Base-by-base conservation (phyloP, 2,113 vertebrate species). In the Gadus macrocephalus region DNA sequence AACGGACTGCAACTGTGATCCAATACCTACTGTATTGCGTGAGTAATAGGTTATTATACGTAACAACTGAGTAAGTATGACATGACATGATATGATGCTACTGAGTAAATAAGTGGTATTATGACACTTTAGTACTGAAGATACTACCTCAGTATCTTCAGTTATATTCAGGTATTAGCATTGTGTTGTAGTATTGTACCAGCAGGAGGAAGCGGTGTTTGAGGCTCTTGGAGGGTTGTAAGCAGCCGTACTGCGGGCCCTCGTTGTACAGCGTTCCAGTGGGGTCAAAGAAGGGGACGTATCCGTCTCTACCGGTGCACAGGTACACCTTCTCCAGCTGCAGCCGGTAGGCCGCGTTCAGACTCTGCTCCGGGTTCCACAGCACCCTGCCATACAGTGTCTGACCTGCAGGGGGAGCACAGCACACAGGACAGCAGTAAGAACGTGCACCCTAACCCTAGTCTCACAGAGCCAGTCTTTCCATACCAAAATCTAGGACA, bases 311-410 rank as follows among this genome's bases (percentile, higher is more conserved):
- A 58, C 97, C 97, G 0, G 97, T 99, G 71, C 97, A 99, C 6
- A 99, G 95, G 59, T 98, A 99, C 5, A 99, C 97, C 75, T 98
- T 98, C 85, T 98, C 97, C 90, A 99, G 79, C 90, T 95, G 96
- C 17, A 98, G 93, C 62, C 91, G 94, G 89, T 98, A 99, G 6
- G 96, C 97, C 0, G 93, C 92, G 0, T 99, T 94, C 60, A 98
- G 94, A 84, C 97, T 98, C 72, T 99, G 97, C 12, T 98, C 96
- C 0, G 97, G 96, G 83, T 95, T 95, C 97, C 97, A 99, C 73
- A 99, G 91, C 70, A 98, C 97, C 0, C 96, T 89, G 73, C 97
- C 95, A 0, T 96, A 99, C 15, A 98, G 89, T 3, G 93, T 94
- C 83, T 99, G 97, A 70, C 97, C 97, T 99, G 86, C 64, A 53